These are phyloP conservation scores for Ambastaia sidthimunki DNA, from an alignment of 2,797 vertebrate genomes.

Conservation along the genomic window DNA sequence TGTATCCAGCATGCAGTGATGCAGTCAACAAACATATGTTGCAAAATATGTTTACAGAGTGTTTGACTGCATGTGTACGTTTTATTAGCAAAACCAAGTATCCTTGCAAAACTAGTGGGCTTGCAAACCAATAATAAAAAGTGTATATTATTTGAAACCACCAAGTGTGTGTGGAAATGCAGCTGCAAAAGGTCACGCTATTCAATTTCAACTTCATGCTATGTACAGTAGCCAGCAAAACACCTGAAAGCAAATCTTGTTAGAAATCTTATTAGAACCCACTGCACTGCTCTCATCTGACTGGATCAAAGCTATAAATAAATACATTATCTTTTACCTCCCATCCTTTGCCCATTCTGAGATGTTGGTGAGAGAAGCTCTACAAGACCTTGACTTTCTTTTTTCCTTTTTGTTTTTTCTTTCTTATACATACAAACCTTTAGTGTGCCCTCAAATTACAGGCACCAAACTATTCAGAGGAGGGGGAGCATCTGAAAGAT, in stretches of 20 bases:
- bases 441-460: background rate
- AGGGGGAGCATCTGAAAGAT: too few relatives aligned
- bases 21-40: slow-evolving; percentile 24
- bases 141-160: slow-evolving; percentile 86
- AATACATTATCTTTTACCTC: slow-evolving; percentile 83
- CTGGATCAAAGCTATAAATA: slow-evolving; percentile 84
- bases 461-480: background rate
- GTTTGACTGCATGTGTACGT: slow-evolving; percentile 31
- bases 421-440: background rate
- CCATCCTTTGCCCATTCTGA: slow-evolving; percentile 44
- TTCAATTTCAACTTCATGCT: slow-evolving; percentile 87
- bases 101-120: background rate
- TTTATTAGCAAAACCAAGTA: slow-evolving; percentile 3
- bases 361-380: slow-evolving; percentile 36
- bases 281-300: slow-evolving; percentile 71
- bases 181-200: slow-evolving; percentile 85
- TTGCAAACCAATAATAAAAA: slow-evolving; percentile 75
- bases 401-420: background rate
- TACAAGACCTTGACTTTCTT: slow-evolving; percentile 51
- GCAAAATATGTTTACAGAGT: slow-evolving; percentile 16
- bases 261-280: slow-evolving; percentile 83
- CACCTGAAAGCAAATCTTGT: slow-evolving; percentile 88
- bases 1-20: slow-evolving; percentile 29
- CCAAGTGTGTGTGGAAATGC: slow-evolving; percentile 84
- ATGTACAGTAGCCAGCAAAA: slow-evolving; percentile 78